Percentiles rank a stretch among this genome's conserved stretches.
These are phyloP conservation scores for Nasonia longicornis DNA, from an alignment of 1,140 invertebrate species.

Conservation along the genomic window DNA sequence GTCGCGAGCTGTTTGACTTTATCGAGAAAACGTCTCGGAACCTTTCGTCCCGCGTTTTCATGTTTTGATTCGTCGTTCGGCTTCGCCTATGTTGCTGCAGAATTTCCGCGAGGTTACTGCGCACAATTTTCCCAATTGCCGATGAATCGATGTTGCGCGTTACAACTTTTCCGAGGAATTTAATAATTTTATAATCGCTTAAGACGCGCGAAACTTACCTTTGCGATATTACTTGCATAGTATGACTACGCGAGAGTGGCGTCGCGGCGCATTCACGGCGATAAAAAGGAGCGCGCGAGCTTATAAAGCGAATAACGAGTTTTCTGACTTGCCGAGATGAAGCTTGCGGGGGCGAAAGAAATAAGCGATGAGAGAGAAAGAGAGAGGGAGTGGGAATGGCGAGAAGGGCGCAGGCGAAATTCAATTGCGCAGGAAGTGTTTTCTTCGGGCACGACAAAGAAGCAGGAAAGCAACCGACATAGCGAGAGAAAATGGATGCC, in stretches of 20 bases:
- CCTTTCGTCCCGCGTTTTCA: not conserved
- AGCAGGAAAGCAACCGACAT: not conserved
- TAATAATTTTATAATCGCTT: no score
- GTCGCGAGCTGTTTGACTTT: not conserved
- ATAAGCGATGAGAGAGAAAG: no score
- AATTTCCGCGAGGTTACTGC: no score
- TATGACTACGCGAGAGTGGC: no score
- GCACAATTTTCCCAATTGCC: no score
- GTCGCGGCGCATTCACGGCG: not conserved
- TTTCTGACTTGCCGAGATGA: not conserved
- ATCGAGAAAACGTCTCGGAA: not conserved
- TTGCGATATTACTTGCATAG: no score
- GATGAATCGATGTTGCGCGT: no score
- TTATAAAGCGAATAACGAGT: slow-evolving; percentile 1
- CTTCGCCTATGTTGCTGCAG: no score
- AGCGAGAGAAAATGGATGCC: not conserved
- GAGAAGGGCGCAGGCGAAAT: not conserved
- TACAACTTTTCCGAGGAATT: no score
- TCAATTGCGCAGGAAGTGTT: not conserved
- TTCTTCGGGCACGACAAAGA: not conserved
- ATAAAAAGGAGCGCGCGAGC: not conserved
- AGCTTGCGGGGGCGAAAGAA: not conserved
- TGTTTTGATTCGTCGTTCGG: no score
- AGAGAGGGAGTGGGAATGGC: no score
- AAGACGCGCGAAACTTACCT: no score